These are phyloP conservation scores for Rhinophrynus dorsalis DNA, from an alignment of 2,797 vertebrate genomes.

Conservation along the genomic window DNA sequence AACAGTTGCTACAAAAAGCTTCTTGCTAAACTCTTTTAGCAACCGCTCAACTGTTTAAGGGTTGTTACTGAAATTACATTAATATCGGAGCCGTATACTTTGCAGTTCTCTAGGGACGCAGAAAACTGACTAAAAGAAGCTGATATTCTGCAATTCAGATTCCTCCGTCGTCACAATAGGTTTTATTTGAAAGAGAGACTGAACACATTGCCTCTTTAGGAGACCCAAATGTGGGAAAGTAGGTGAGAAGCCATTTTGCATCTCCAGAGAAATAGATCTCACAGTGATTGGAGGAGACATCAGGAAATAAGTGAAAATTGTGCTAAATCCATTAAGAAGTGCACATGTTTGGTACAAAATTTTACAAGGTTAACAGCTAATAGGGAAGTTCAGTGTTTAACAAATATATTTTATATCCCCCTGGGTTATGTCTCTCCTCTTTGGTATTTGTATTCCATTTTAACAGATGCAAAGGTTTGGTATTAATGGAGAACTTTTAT, in stretches of 20 bases:
- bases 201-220: conserved; percentile 52
- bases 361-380: conserved; percentile 59
- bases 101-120: conserved; percentile 37
- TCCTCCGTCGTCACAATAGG: conserved; percentile 45
- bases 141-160: conserved; percentile 19
- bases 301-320: conserved; percentile 67
- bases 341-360: conserved; percentile 55
- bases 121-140: conserved; percentile 25
- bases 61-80: conserved; percentile 46
- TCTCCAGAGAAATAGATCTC: conserved; percentile 49
- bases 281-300: conserved; percentile 61
- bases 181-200: conserved; percentile 50
- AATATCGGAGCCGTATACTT: conserved; percentile 38
- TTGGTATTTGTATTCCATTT: conserved; percentile 63
- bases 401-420: conserved; percentile 57
- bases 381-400: conserved; percentile 59
- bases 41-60: background rate
- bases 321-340: conserved; percentile 72
- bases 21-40: background rate
- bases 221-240: conserved; percentile 33
- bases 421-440: conserved; percentile 41
- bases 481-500: conserved; percentile 41
- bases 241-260: conserved; percentile 44
- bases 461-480: conserved; percentile 58
- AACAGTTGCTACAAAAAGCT: background rate